phyloP scores from a whole-genome alignment of 2,888 invertebrate genomes.

The Rhagium mordax region DNA sequence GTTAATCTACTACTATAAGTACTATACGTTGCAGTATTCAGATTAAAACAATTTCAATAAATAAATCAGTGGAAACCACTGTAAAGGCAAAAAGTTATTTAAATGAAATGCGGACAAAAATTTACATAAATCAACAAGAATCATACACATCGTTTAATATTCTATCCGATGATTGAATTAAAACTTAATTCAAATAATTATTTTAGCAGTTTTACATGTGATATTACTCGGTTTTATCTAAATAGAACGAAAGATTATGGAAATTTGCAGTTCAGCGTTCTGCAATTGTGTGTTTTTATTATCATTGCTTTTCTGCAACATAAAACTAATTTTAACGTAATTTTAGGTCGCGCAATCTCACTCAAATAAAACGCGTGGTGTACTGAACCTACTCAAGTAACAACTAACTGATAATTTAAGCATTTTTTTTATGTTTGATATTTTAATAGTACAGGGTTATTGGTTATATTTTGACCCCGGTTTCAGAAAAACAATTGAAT shows the following conservation, averaged over 20 bases:
- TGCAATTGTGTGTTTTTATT: neutral
- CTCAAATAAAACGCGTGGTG: neutral
- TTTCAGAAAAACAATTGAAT: no score
- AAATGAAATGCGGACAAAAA: neutral
- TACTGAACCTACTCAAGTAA: neutral
- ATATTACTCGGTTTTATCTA: neutral
- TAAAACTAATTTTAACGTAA: conserved; percentile 3
- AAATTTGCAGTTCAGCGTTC: neutral
- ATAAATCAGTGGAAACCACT: neutral
- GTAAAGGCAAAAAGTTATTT: neutral
- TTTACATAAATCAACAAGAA: neutral
- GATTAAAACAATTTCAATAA: no score
- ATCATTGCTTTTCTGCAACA: conserved; percentile 7
- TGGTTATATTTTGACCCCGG: no score
- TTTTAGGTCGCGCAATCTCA: neutral
- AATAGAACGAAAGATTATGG: neutral
- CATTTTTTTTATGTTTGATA: no score
- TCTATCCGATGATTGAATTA: neutral
- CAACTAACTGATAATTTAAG: no score
- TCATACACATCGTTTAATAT: neutral
- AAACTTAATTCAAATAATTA: neutral
- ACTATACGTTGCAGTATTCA: no score
- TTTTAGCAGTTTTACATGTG: neutral
- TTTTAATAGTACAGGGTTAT: no score
- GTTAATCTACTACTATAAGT: no score